Base-by-base conservation (phyloP, 2,797 vertebrate species). In the Pagetopsis macropterus region DNA sequence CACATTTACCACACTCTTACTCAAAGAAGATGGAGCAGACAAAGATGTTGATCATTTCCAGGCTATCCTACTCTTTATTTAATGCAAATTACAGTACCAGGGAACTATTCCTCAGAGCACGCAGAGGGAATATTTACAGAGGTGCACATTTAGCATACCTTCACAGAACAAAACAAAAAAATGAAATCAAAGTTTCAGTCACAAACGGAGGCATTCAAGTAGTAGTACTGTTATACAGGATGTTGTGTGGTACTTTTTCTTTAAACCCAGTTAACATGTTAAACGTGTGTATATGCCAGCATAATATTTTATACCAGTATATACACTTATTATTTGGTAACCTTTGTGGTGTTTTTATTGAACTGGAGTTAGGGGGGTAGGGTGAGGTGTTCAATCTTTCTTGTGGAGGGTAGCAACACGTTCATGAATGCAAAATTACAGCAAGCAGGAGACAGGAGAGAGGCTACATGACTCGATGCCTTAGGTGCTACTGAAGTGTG, bases 11-110 rank as follows among this genome's bases (percentile, higher is more conserved):
- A 3, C 45, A 44, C n/a, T 33, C 19, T 15, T 16, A 44, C 33
- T 56, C 17, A 74, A 81, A 87, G 43, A 88, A 71, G 67, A 80
- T 31, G 56, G 82, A 52, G 19, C 70, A 74, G 62, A 74, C 69
- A 76, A 67, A 50, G 57, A 40, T 68, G 17, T 61, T 80, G 94
- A 94, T 97, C 94, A 96, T 97, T 97, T 98, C 96, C 96, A 99
- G 96, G 96, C 97, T 99, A 98, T 96, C 96, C 98, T 99, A 99
- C 96, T 96, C 96, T 98, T 99, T 99, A 98, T 99, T 99, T 98
- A 98, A 99, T 99, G 98, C 97, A 98, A 99, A 99, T 98, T 98
- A 99, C 97, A 98, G 97, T 98, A 98, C 97, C 98, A 97, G 97
- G 96, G 97, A 98, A 98, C 97, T 99, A 97, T 97, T 97, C 97